A percentile compares a stretch with the other conserved stretches of the same genome.
Conservation (phyloP, 2,113 vertebrate species). For the Beaufortia kweichowensis region DNA sequence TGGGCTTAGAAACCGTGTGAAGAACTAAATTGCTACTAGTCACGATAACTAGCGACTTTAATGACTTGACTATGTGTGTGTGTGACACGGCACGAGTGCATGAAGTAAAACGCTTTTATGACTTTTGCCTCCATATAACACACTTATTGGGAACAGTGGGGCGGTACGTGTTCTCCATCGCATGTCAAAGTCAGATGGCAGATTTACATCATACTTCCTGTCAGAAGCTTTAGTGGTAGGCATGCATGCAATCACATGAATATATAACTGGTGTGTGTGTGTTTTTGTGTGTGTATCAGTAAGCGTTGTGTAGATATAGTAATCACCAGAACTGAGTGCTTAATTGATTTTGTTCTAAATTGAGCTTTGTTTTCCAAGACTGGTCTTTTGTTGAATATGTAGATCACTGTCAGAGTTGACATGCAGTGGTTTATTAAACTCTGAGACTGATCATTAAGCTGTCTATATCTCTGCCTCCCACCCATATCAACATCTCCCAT, state of each 20-base stretch:
- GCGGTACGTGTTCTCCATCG: neutral
- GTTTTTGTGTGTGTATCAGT: conserved; percentile 16
- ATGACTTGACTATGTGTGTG: too few species aligned
- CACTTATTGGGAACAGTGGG: neutral
- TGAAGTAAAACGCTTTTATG: conserved; percentile 7
- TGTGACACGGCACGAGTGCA: too few species aligned
- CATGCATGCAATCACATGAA: neutral
- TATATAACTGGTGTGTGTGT: neutral
- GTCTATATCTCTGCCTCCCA: conserved; percentile 21
- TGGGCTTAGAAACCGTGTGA: too few species aligned
- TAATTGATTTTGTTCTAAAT: conserved; percentile 44
- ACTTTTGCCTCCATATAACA: neutral
- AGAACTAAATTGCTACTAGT: too few species aligned
- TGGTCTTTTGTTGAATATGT: conserved; percentile 35
- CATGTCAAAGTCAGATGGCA: conserved; percentile 1
- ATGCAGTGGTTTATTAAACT: conserved; percentile 40
- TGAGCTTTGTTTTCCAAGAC: conserved; percentile 21
- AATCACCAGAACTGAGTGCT: conserved; percentile 41
- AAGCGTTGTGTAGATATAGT: conserved; percentile 33
- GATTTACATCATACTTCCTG: neutral
- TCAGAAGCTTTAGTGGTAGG: conserved; percentile 3
- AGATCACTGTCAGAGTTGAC: conserved; percentile 40
- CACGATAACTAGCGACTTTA: too few species aligned
- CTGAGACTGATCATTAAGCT: conserved; percentile 44
- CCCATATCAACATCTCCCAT: conserved; percentile 12